Base-by-base conservation (phyloP, 2,113 vertebrate species). In the Hemibagrus wyckioides region DNA sequence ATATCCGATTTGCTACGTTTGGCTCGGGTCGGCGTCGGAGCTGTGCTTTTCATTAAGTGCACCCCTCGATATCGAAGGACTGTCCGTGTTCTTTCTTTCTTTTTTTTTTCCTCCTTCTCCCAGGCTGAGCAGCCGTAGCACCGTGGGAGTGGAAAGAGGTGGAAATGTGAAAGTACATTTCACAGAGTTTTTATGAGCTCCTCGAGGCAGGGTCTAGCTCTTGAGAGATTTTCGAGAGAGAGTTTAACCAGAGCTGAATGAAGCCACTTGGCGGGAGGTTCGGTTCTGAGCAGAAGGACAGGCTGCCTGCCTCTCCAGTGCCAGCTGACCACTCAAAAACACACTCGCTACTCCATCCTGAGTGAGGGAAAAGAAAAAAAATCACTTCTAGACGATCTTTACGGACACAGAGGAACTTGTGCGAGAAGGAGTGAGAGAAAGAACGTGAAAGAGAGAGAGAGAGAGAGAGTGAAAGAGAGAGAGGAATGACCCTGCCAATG, bases 291-390 rank as follows among this genome's bases (percentile, higher is more conserved):
- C 11, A 71, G 75, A 86, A 86, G 82, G 67, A 30, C 81, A 75
- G 10, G n/a, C 57, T 33, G 69, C 85, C 59, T 63, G 77, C 73
- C 80, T 83, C 83, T 83, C 36, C 57, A 59, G 59, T 67, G 59
- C 69, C 89, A 90, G 88, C 85, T 86, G 86, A 61, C 67, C 82
- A 83, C 69, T 91, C 83, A 44, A 75, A 91, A 87, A 86, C 80
- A 57, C n/a, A 39, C 36, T 80, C 19, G 54, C 41, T 77, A 25
- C 84, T 61, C 69, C 30, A 52, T 44, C 61, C 25, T 17, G 50
- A 89, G 5, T 54, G 44, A 59, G 77, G 75, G 39, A 50, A 83
- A 65, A 54, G n/a, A 13, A 59, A 54, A 39, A 84, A 75, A 59
- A 85, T 77, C 41, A 80, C 80, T 80, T 30, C 21, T 80, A n/a